phyloP scores from a whole-genome alignment of 1,140 invertebrate genomes.

The Papilio polyxenes region DNA sequence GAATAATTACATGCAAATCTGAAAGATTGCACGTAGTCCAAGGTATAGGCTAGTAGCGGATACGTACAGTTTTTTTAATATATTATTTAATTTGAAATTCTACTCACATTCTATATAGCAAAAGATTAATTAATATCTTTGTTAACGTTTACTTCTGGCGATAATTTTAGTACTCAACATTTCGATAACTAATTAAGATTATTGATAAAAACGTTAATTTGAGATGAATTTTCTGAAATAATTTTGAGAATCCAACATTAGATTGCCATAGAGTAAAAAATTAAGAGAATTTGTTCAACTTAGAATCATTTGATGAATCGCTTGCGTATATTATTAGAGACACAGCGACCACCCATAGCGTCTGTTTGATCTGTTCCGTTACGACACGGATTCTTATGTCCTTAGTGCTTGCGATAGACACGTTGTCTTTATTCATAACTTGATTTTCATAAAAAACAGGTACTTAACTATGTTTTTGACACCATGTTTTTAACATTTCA shows the following conservation, averaged over 20 bases:
- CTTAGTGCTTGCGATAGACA: background rate
- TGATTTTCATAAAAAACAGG: background rate
- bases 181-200: too few species aligned
- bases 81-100: too few species aligned
- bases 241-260: too few species aligned
- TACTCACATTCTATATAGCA: too few species aligned
- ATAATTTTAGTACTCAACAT: too few species aligned
- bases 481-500: too few species aligned
- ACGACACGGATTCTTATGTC: slow-evolving; percentile 3
- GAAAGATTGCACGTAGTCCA: slow-evolving; percentile 20
- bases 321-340: slow-evolving; percentile 4
- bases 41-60: background rate
- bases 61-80: background rate
- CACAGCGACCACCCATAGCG: slow-evolving; percentile 2
- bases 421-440: background rate
- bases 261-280: too few species aligned
- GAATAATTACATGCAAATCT: slow-evolving; percentile 43
- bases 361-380: slow-evolving; percentile 23
- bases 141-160: too few species aligned
- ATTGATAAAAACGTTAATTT: too few species aligned
- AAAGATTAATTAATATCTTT: too few species aligned
- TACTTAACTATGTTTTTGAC: too few species aligned
- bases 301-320: background rate
- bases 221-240: too few species aligned
- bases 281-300: background rate